Percentiles rank a stretch among this genome's conserved stretches.
phyloP scores from a whole-genome alignment of 2,797 vertebrate species.

The Girardinus metallicus region DNA sequence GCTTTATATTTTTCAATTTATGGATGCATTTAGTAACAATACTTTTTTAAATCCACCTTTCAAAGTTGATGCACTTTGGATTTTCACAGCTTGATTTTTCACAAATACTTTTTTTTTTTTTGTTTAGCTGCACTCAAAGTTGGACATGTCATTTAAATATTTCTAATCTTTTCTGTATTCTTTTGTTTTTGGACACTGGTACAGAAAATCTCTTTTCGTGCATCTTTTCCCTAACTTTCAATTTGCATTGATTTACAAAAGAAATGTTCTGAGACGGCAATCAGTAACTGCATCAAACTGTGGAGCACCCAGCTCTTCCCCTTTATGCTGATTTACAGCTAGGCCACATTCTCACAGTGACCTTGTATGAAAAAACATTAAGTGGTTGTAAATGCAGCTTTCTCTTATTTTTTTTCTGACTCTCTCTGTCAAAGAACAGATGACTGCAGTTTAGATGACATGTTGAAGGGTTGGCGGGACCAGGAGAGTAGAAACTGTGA shows the following conservation, averaged over 20 bases:
- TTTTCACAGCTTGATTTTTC: background rate
- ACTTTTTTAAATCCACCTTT: background rate
- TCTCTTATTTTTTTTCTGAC: background rate
- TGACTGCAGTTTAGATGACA: constrained; percentile 35
- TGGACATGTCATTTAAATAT: background rate
- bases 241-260: background rate
- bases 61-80: background rate
- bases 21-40: background rate
- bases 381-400: constrained; percentile 7
- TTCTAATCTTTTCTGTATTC: background rate
- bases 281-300: background rate
- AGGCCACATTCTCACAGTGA: background rate
- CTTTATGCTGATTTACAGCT: background rate
- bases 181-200: background rate
- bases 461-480: constrained; percentile 58
- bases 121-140: background rate
- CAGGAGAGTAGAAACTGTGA: constrained; percentile 64
- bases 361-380: background rate
- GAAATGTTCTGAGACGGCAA: background rate
- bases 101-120: background rate
- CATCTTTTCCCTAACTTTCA: background rate
- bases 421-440: constrained; percentile 26
- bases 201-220: background rate
- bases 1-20: background rate
- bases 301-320: background rate